These are phyloP conservation scores for Aphodius sticticus DNA, from an alignment of 2,888 invertebrate genomes.

Conservation along the genomic window DNA sequence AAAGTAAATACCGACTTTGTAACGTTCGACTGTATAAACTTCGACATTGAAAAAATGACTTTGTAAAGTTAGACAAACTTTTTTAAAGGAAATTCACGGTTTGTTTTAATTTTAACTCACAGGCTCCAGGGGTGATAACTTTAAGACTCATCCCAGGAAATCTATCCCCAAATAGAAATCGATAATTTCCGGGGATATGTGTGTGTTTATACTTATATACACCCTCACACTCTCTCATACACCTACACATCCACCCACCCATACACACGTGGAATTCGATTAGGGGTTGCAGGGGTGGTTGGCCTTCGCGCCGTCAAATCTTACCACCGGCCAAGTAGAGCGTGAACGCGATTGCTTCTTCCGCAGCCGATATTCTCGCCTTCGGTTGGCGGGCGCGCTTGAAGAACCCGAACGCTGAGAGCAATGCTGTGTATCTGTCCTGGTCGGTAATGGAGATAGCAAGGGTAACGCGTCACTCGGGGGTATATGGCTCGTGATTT, in stretches of 20 bases:
- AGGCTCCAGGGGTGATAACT: too few relatives aligned
- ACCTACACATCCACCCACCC: too few relatives aligned
- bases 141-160: too few relatives aligned
- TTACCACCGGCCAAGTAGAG: slow-evolving; percentile 48
- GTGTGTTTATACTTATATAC: background rate
- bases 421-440: slow-evolving; percentile 52
- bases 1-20: too few relatives aligned
- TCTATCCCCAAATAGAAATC: background rate
- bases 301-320: background rate
- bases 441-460: slow-evolving; percentile 49
- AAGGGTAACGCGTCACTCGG: slow-evolving; percentile 50
- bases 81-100: too few relatives aligned
- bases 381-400: slow-evolving; percentile 15
- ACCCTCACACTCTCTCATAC: background rate
- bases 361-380: slow-evolving; percentile 37
- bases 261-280: slow-evolving; percentile 19
- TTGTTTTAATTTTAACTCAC: too few relatives aligned
- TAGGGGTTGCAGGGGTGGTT: slow-evolving; percentile 16
- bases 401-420: slow-evolving; percentile 44
- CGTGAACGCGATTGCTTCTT: slow-evolving; percentile 53
- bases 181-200: background rate
- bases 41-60: too few relatives aligned
- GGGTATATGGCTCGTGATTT: slow-evolving; percentile 51
- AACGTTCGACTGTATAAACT: too few relatives aligned
- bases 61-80: too few relatives aligned